Evolutionary conservation across 2,888 invertebrate genomes (phyloP).

Genomic region (Synergus gifuensis): DNA sequence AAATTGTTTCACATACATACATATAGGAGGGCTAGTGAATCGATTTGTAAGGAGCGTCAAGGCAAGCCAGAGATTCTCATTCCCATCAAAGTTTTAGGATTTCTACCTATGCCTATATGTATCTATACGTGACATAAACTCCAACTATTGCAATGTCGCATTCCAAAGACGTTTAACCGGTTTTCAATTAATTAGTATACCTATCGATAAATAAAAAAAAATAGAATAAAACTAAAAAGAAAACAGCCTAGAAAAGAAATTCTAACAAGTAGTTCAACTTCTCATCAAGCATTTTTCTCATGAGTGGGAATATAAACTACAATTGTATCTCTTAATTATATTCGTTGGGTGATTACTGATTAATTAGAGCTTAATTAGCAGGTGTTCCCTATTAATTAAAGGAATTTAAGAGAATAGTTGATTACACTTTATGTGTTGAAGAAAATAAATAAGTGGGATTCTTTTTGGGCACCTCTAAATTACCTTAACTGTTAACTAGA

Average conservation of each 20-base stretch:
- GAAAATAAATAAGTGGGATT: slow-evolving; percentile 2
- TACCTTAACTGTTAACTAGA: slow-evolving; percentile 7
- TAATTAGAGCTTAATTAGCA: neutral
- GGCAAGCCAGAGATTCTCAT: slow-evolving; percentile 71
- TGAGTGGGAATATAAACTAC: neutral
- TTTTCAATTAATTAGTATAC: slow-evolving; percentile 19
- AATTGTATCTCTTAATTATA: neutral
- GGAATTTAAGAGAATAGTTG: neutral
- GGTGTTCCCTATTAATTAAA: neutral
- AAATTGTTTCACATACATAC: slow-evolving; percentile 25
- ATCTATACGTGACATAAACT: slow-evolving; percentile 46
- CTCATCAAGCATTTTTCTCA: neutral
- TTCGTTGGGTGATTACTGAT: neutral
- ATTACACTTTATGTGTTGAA: neutral
- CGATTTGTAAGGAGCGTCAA: slow-evolving; percentile 75
- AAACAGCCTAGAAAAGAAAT: neutral
- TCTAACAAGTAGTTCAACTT: neutral
- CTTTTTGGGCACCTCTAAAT: neutral
- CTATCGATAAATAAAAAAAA: neutral
- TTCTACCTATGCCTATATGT: slow-evolving; percentile 47
- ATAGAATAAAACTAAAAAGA: neutral
- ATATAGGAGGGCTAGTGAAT: slow-evolving; percentile 61
- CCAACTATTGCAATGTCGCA: slow-evolving; percentile 48
- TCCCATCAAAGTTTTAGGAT: slow-evolving; percentile 52
- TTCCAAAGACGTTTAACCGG: slow-evolving; percentile 41